phyloP scores from a whole-genome alignment of 2,888 invertebrate species.

The Petrophora chlorosata region DNA sequence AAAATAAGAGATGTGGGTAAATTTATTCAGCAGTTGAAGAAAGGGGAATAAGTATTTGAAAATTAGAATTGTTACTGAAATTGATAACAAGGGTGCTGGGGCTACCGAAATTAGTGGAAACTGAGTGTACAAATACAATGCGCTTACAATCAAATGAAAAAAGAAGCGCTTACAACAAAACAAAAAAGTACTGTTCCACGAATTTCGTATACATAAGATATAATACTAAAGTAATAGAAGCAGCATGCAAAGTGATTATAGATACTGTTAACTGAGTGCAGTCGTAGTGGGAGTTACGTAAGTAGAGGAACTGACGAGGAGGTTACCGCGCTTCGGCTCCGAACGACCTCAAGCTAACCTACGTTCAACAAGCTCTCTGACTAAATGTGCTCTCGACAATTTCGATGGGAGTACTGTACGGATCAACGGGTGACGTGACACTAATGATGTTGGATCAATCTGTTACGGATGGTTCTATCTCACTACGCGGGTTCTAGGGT shows the following conservation, averaged over 20 bases:
- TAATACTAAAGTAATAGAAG: slow-evolving; percentile 72
- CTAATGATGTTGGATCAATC: slow-evolving; percentile 77
- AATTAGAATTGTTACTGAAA: slow-evolving; percentile 67
- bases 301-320: slow-evolving; percentile 68
- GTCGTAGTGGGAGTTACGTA: slow-evolving; percentile 63
- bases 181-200: slow-evolving; percentile 41
- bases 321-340: slow-evolving; percentile 68
- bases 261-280: slow-evolving; percentile 73
- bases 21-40: slow-evolving; percentile 59
- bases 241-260: slow-evolving; percentile 79
- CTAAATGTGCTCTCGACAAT: slow-evolving; percentile 77
- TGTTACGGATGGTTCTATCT: slow-evolving; percentile 76
- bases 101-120: slow-evolving; percentile 59
- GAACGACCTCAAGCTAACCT: slow-evolving; percentile 78
- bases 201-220: slow-evolving; percentile 60
- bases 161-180: slow-evolving; percentile 6
- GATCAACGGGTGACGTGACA: slow-evolving; percentile 74
- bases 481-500: slow-evolving; percentile 79
- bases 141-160: not conserved
- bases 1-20: slow-evolving; percentile 57
- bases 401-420: slow-evolving; percentile 74
- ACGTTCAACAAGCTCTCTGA: slow-evolving; percentile 78
- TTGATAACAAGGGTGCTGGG: slow-evolving; percentile 65
- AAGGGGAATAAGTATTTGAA: slow-evolving; percentile 61
- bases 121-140: slow-evolving; percentile 25